These are phyloP conservation scores for Perizoma flavofasciatum DNA, from an alignment of 2,888 invertebrate species.

Conservation along the genomic window DNA sequence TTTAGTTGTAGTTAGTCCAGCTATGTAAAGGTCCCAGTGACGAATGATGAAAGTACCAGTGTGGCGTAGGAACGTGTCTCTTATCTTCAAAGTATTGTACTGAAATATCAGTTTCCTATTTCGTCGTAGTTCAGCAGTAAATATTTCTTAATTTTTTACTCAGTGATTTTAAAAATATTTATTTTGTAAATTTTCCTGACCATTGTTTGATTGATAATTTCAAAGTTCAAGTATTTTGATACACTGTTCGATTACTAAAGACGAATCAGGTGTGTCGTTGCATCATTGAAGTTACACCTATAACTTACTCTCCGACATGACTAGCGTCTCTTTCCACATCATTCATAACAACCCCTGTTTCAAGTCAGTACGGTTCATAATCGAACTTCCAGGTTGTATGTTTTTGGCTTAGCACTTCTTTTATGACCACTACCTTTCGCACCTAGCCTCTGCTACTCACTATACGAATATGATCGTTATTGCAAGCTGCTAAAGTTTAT, in stretches of 20 bases:
- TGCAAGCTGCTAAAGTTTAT: constrained; percentile 19
- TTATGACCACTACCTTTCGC: constrained; percentile 18
- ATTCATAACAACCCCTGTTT: not conserved
- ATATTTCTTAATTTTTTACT: too few relatives aligned
- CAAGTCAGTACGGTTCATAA: constrained; percentile 1
- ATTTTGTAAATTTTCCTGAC: too few relatives aligned
- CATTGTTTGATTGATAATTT: too few relatives aligned
- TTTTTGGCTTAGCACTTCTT: constrained; percentile 10
- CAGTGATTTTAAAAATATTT: too few relatives aligned
- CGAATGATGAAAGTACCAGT: too few relatives aligned
- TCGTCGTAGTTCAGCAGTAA: too few relatives aligned
- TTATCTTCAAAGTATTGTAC: too few relatives aligned
- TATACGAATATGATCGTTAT: constrained; percentile 19
- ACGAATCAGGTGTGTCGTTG: constrained; percentile 5
- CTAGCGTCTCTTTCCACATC: constrained; percentile 1
- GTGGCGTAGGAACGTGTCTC: too few relatives aligned
- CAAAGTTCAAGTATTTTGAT: too few relatives aligned
- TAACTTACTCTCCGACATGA: constrained; percentile 8
- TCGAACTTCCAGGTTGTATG: constrained; percentile 8
- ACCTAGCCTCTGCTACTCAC: not conserved
- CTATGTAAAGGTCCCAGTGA: too few relatives aligned
- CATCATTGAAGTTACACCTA: constrained; percentile 6
- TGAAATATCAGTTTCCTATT: too few relatives aligned
- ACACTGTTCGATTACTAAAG: not conserved
- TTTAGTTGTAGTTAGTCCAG: too few relatives aligned